phyloP scores from a whole-genome alignment of 2,113 vertebrate species.

The Platanista minor region DNA sequence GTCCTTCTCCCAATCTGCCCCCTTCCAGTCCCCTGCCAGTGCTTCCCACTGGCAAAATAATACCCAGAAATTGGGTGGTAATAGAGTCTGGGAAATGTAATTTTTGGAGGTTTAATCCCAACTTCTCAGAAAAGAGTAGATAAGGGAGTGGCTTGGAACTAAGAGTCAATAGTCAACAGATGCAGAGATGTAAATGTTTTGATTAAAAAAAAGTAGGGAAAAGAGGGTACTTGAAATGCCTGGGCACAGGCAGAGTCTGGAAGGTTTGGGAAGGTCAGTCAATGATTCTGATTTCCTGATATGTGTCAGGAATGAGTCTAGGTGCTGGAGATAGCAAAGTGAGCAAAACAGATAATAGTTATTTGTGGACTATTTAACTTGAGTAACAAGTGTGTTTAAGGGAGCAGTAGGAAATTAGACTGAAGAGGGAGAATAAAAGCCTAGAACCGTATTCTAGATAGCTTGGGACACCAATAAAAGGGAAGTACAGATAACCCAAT shows the following conservation, averaged over 20 bases:
- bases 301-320: background rate
- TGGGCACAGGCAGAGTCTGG: background rate
- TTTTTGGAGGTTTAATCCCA: background rate
- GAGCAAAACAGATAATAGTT: background rate
- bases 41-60: background rate
- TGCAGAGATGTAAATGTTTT: background rate
- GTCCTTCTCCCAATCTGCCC: background rate
- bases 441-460: background rate
- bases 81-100: background rate
- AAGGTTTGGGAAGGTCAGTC: background rate
- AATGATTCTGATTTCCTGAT: background rate
- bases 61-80: background rate
- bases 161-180: background rate
- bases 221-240: background rate
- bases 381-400: background rate
- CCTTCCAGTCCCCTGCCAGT: background rate
- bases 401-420: background rate
- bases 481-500: background rate
- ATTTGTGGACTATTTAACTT: background rate
- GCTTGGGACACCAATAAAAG: rapidly evolving
- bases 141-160: background rate
- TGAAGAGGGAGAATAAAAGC: background rate
- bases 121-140: background rate
- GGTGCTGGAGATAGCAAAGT: background rate
- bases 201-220: no score